phyloP scores from a whole-genome alignment of 2,888 invertebrate species.

The Lasioglossum vierecki region DNA sequence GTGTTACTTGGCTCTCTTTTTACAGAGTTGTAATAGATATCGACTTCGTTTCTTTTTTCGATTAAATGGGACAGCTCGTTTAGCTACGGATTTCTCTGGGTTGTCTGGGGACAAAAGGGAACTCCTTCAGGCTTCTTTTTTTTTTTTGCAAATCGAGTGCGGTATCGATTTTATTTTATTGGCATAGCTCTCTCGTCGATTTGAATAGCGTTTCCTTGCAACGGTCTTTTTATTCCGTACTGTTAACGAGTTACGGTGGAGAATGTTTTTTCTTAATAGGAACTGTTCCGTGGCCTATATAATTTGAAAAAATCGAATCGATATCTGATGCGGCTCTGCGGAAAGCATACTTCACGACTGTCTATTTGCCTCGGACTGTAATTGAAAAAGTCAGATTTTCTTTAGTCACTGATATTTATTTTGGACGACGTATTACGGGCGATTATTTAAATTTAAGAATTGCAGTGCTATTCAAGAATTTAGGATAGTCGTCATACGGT shows the following conservation, averaged over 20 bases:
- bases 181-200: not conserved
- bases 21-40: not conserved
- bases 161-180: conserved; percentile 5
- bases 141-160: not conserved
- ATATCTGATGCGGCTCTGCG: not conserved
- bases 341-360: not conserved
- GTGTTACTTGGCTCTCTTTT: not conserved
- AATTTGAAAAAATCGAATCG: not conserved
- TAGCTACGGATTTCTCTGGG: not conserved
- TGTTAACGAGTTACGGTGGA: not conserved
- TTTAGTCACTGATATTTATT: not conserved
- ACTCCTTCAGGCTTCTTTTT: not conserved
- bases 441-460: not conserved
- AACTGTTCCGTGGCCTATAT: not conserved
- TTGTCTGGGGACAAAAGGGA: not conserved
- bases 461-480: not conserved
- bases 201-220: conserved; percentile 1
- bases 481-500: not conserved
- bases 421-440: not conserved
- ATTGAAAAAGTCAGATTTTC: not conserved
- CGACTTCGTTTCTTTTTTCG: not conserved
- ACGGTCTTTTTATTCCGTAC: not conserved
- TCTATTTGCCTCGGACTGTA: not conserved
- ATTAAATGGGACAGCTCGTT: not conserved
- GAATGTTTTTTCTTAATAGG: not conserved